Base-by-base conservation (phyloP, 2,888 invertebrate genomes). In the Scotopteryx bipunctaria region DNA sequence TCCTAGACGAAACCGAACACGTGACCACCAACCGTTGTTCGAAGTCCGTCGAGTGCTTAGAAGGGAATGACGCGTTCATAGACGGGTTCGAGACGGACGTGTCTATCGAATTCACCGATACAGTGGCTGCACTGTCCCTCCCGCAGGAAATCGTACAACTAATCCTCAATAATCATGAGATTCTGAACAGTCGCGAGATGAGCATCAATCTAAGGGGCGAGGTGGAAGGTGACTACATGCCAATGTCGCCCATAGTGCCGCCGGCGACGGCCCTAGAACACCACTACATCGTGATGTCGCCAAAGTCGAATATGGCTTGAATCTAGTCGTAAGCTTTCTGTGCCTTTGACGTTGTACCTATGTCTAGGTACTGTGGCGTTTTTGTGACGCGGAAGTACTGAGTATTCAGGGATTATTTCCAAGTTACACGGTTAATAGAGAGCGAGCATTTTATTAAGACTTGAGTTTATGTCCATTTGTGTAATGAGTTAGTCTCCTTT, bases 271-370 rank as follows among this genome's bases (percentile, higher is more conserved):
- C 27, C 1, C 64, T 78, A 2, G 86, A 85, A 21, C 81, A 84
- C 37, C 86, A 87, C 64, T 90, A 90, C 55, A 86, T 86, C 29
- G 81, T 81, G 9, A 90, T 90, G 89, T 85, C 87, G 6, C 89
- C 89, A 0, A 61, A 82, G 56, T 73, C 85, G 17, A 80, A 87
- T 51, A 68, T 80, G 59, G 85, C 86, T 52, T 86, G 70, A 80
- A 53, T 36, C 14, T 38, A 43, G 35, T 45, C 42, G 21, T 19
- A 17, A 1, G 15, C 23, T 32, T 23, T 9, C 23, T 5, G 42
- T 43, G 23, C 23, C 42, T 33, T 43, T 2, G 6, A 23, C 3
- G 29, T 11, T 23, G 25, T 33, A 44, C 35, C 6, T 33, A 14
- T 14, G 5, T 9, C 2, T 27, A 27, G 25, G 27, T 47, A 33